phyloP scores from a whole-genome alignment of 2,888 invertebrate genomes.

The Imbricaverruca yamaguchii region DNA sequence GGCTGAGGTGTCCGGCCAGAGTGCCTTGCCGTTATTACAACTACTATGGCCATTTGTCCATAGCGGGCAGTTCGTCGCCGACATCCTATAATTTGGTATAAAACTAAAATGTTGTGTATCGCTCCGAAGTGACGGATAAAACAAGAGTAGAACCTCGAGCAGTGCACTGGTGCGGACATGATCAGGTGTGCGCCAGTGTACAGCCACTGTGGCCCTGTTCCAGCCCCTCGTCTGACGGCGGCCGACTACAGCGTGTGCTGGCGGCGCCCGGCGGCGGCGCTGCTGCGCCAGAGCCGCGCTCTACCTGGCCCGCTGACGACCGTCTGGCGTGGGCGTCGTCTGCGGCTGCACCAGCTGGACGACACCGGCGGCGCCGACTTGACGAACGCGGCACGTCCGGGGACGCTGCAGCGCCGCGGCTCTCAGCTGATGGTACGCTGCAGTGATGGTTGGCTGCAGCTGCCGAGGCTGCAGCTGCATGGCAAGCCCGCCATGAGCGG shows the following conservation, averaged over 20 bases:
- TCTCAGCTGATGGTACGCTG: constrained; percentile 29
- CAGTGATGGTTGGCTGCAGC: constrained; percentile 30
- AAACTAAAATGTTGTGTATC: no score
- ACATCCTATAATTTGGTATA: no score
- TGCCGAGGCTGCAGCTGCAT: constrained; percentile 28
- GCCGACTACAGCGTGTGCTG: constrained; percentile 26
- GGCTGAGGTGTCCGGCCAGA: no score
- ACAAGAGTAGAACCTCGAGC: no score
- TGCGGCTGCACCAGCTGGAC: constrained; percentile 24
- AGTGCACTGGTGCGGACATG: no score
- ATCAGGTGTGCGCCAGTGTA: background rate
- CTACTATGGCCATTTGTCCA: no score
- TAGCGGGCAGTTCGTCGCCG: no score
- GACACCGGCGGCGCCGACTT: background rate
- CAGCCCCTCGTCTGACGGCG: constrained; percentile 31
- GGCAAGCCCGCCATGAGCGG: constrained; percentile 60
- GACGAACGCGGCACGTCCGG: constrained; percentile 22
- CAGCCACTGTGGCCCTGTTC: background rate
- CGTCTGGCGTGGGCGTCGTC: constrained; percentile 20
- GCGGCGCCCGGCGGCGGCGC: constrained; percentile 22
- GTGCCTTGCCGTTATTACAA: no score
- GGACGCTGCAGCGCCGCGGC: constrained; percentile 24
- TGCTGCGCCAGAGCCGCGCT: constrained; percentile 4
- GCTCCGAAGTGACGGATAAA: no score
- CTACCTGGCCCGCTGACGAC: constrained; percentile 28